phyloP scores from a whole-genome alignment of 1,140 invertebrate species.

The Scaptomyza pallida region DNA sequence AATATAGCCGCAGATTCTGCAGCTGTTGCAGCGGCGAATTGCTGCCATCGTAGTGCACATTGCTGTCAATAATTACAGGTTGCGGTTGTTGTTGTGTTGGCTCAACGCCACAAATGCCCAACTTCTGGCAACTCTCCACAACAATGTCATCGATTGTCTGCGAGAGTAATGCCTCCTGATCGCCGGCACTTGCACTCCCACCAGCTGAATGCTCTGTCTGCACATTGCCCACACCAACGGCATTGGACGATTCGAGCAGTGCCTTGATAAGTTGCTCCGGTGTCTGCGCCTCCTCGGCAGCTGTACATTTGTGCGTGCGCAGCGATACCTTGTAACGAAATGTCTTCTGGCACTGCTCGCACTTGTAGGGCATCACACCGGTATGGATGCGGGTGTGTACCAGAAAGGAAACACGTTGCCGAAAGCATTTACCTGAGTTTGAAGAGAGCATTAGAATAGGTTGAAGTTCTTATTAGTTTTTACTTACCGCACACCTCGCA shows the following conservation, averaged over 20 bases:
- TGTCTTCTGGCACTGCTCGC: conserved; percentile 91
- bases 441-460: not conserved
- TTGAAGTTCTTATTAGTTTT: too few species aligned
- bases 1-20: conserved; percentile 63
- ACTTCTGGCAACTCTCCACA: conserved; percentile 82
- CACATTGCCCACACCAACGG: conserved; percentile 12
- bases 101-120: conserved; percentile 71
- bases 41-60: conserved; percentile 56
- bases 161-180: conserved; percentile 69
- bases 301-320: conserved; percentile 90
- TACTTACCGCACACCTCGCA: conserved; percentile 94
- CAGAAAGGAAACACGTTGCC: conserved; percentile 93
- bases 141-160: conserved; percentile 84
- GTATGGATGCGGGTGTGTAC: conserved; percentile 94
- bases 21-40: conserved; percentile 64
- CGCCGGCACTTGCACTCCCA: conserved; percentile 36
- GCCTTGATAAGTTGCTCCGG: conserved; percentile 76
- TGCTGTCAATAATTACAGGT: conserved; percentile 34
- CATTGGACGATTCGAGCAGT: conserved; percentile 59
- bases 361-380: conserved; percentile 87
- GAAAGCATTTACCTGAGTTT: conserved; percentile 91
- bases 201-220: conserved; percentile 47
- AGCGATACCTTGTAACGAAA: conserved; percentile 94
- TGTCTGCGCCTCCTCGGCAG: conserved; percentile 47
- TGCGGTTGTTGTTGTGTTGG: conserved; percentile 34